These are phyloP conservation scores for Tauraco hartlaubi DNA, from an alignment of 2,797 vertebrate species.

Conservation along the genomic window DNA sequence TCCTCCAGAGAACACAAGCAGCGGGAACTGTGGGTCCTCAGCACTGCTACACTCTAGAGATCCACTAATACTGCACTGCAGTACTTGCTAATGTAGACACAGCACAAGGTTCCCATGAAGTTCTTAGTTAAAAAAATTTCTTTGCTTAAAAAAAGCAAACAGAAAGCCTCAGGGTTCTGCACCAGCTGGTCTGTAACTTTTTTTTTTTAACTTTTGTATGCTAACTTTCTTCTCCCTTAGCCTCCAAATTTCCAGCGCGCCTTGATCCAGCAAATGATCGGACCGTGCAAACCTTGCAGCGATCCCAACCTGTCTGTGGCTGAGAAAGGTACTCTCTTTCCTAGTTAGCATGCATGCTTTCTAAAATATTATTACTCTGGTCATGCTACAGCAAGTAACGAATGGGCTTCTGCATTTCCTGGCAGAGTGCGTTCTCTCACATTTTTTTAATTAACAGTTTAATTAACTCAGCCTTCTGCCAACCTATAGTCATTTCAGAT, in stretches of 20 bases:
- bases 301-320: constrained; percentile 95
- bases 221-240: constrained; percentile 75
- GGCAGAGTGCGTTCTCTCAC: neutral
- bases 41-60: neutral
- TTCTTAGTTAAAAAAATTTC: neutral
- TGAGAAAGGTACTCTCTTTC: constrained; percentile 90
- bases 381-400: constrained; percentile 1
- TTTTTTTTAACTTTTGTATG: constrained; percentile 1
- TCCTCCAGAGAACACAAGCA: neutral
- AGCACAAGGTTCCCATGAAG: neutral
- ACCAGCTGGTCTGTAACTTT: neutral
- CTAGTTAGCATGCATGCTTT: neutral
- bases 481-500: neutral
- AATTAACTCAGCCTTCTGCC: constrained; percentile 54
- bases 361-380: neutral
- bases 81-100: neutral
- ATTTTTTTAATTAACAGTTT: constrained; percentile 39
- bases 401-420: constrained; percentile 11
- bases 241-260: constrained; percentile 97
- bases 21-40: neutral
- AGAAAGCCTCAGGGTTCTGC: neutral
- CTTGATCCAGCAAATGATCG: constrained; percentile 96
- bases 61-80: neutral
- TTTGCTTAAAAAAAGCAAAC: neutral
- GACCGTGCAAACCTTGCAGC: constrained; percentile 96